Percentiles rank a stretch among this genome's conserved stretches.
phyloP scores from a whole-genome alignment of 2,888 invertebrate genomes.

The Rotaria magnacalcarata region DNA sequence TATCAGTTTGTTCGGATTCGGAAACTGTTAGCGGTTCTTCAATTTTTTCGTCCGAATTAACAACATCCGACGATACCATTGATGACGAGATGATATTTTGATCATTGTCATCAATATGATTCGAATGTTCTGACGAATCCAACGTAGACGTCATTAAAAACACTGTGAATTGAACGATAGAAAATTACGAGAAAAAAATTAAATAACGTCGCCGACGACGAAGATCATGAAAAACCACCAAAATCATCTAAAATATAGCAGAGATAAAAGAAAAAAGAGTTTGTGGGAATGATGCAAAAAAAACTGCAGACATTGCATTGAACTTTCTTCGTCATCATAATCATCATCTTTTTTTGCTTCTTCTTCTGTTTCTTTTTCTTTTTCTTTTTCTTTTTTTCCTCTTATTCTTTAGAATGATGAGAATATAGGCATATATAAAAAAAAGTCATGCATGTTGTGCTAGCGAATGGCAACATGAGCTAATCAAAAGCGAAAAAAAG shows the following conservation, averaged over 20 bases:
- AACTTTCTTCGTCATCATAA: not conserved
- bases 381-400: not conserved
- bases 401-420: not conserved
- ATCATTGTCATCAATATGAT: not conserved
- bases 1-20: not conserved
- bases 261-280: not conserved
- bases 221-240: not conserved
- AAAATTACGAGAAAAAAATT: not conserved
- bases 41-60: not conserved
- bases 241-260: not conserved
- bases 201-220: not conserved
- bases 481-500: constrained; percentile 19
- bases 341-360: not conserved
- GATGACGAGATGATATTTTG: not conserved
- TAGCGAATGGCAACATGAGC: not conserved
- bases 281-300: not conserved
- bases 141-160: not conserved
- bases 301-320: not conserved
- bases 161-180: not conserved
- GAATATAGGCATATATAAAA: not conserved
- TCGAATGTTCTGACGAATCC: not conserved
- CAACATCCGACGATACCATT: not conserved
- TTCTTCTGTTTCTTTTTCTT: not conserved
- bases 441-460: not conserved
- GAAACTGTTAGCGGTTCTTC: not conserved